Base-by-base conservation (phyloP, 2,797 vertebrate species). In the Euthynnus affinis region DNA sequence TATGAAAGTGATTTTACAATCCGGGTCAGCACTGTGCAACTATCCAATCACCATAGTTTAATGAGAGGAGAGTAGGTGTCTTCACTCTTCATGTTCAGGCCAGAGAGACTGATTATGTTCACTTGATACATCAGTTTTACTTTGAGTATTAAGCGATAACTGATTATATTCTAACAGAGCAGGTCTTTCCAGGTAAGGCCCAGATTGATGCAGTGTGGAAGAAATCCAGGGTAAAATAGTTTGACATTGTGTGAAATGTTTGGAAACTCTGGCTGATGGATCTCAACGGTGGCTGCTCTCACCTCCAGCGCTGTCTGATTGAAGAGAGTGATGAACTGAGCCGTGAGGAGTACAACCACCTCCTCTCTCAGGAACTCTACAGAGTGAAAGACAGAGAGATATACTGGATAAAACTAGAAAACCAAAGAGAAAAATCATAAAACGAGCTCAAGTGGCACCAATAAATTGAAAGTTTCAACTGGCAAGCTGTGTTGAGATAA, bases 271-370 rank as follows among this genome's bases (percentile, higher is more conserved):
- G 59, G 85, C 79, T 90, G 80, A 87, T 83, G 80, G 90, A 87
- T 88, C 82, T 86, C 79, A 67, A 72, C 58, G 49, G 82, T 48
- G 46, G 85, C 61, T 62, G 83, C 72, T 86, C 92, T 92, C 89
- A 96, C 96, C 94, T 96, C 96, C 71, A 97, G 92, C 23, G 96
- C 96, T 0, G 96, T 97, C 90, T 97, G 96, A 91, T 96, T 97
- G 95, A 97, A 97, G 76, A 97, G 95, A 22, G 96, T 96, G 90
- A 97, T 95, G 94, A 97, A 97, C 92, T 97, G 96, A 77, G 96
- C 95, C 0, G 95, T 95, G 78, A 97, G 95, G 46, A 97, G 94
- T 82, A 96, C 95, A 77, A 96, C 92, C 80, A 97, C 94, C 82
- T 96, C 96, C 76, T 97, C 96, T 87, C 95, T 90, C 83, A 97